Conservation (phyloP, 2,113 vertebrate species). For the Brachyhypopomus occidentalis region DNA sequence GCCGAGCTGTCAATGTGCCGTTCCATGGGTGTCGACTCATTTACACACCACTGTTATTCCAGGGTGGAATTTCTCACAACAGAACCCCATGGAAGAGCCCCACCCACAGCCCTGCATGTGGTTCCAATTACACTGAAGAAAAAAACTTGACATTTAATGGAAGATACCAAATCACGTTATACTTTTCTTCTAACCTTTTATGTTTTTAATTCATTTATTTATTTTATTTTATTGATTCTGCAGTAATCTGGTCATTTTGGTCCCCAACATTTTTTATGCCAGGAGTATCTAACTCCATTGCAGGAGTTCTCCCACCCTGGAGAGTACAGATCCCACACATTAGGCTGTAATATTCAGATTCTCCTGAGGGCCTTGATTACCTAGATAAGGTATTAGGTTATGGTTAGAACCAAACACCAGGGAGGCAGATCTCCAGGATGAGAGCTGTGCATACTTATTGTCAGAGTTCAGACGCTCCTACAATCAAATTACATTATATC, state of each 20-base stretch:
- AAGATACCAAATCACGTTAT: constrained; percentile 74
- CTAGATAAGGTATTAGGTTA: too few species aligned
- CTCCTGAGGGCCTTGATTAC: too few species aligned
- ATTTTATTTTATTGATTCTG: constrained; percentile 58
- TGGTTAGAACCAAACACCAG: too few species aligned
- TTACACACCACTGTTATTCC: constrained; percentile 60
- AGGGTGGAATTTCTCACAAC: constrained; percentile 59
- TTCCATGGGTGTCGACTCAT: constrained; percentile 51
- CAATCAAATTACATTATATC: not conserved
- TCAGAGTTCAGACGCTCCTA: not conserved
- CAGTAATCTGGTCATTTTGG: not conserved
- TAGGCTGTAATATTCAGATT: too few species aligned
- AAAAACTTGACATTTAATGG: constrained; percentile 75
- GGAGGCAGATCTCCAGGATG: too few species aligned
- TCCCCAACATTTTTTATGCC: constrained; percentile 6
- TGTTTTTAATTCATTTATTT: constrained; percentile 65
- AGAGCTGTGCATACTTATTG: too few species aligned
- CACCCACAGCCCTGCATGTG: constrained; percentile 79
- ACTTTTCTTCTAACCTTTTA: constrained; percentile 46
- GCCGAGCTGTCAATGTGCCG: constrained; percentile 14
- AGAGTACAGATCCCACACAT: too few species aligned
- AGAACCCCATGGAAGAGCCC: constrained; percentile 63
- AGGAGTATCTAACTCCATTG: too few species aligned
- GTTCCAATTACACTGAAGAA: constrained; percentile 82
- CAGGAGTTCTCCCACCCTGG: too few species aligned